Evolutionary conservation across 2,888 invertebrate genomes (phyloP).

Genomic region (Panzeria rudis): DNA sequence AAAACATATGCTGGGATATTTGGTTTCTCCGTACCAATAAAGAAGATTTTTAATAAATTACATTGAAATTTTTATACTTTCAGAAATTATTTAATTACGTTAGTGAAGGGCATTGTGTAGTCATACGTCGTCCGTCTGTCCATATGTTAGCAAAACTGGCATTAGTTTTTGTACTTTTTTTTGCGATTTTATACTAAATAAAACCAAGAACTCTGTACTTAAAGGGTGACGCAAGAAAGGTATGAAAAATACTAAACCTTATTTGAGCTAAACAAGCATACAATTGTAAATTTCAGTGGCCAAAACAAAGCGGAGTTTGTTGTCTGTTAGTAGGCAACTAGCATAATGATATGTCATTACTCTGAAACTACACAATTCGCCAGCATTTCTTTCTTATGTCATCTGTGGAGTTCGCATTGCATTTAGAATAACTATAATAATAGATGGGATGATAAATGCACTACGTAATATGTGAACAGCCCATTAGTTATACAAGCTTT

Average conservation of each 20-base stretch:
- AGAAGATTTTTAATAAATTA: constrained; percentile 32
- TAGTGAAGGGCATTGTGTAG: constrained; percentile 11
- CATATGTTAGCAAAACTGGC: constrained; percentile 42
- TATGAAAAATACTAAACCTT: neutral
- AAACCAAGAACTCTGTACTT: neutral
- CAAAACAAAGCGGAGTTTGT: no score
- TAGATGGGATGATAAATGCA: no score
- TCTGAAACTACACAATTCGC: no score
- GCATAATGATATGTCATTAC: no score
- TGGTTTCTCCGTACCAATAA: neutral
- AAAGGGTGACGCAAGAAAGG: constrained; percentile 6
- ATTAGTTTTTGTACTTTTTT: constrained; percentile 49
- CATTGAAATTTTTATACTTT: constrained; percentile 11
- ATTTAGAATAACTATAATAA: no score
- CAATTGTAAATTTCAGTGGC: neutral
- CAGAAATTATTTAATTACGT: constrained; percentile 37
- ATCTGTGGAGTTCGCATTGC: no score
- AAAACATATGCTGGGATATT: constrained; percentile 17
- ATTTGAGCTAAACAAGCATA: neutral
- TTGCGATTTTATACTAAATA: neutral
- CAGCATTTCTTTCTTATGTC: no score
- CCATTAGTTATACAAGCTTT: no score
- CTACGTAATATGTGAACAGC: no score
- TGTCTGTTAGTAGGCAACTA: no score
- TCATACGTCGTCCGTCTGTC: neutral